Base-by-base conservation (phyloP, 2,113 vertebrate species). In the Plecturocebus donacophilus region DNA sequence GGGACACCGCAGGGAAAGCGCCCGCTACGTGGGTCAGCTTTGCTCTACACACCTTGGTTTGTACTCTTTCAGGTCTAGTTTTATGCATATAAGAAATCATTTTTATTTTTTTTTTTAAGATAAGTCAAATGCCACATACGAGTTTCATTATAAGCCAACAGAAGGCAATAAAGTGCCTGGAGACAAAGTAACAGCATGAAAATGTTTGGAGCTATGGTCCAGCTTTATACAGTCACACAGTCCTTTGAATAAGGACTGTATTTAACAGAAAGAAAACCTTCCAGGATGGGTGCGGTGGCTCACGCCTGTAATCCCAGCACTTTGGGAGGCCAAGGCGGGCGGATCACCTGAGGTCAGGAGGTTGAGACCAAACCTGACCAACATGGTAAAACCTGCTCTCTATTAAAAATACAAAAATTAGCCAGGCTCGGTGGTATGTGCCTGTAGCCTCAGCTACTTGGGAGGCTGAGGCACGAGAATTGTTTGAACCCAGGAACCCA, bases 71-170 rank as follows among this genome's bases (percentile, higher is more conserved):
- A 47, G 61, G 45, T 54, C 54, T 94, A 73, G 75, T 86, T 86
- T 87, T 68, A 32, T 77, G 79, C 40, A 49, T 42, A 25, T 58
- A 73, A 90, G 79, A 71, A 77, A 90, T 73, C 79, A 91, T 79
- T 91, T 94, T 82, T 94, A 70, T 90, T 94, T 82, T 94, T 73
- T 90, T 94, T 82, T 94, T 91, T 66, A 90, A 84, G 91, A 91
- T 38, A 92, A 95, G 23, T 93, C 91, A 82, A 93, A 0, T 71
- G 66, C 54, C 68, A 58, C 66, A 23, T 42, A 13, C 0, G 16
- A 83, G 61, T 94, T 96, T 94, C 68, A 76, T 95, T 80, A 87
- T n/a, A 94, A 35, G 58, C 56, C 42, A 80, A 21, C 0, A 88
- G 81, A 84, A 94, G 45, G 91, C 30, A 84, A 45, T 80, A 93